Base-by-base conservation (phyloP, 2,797 vertebrate genomes). In the Sebastes oblongus region DNA sequence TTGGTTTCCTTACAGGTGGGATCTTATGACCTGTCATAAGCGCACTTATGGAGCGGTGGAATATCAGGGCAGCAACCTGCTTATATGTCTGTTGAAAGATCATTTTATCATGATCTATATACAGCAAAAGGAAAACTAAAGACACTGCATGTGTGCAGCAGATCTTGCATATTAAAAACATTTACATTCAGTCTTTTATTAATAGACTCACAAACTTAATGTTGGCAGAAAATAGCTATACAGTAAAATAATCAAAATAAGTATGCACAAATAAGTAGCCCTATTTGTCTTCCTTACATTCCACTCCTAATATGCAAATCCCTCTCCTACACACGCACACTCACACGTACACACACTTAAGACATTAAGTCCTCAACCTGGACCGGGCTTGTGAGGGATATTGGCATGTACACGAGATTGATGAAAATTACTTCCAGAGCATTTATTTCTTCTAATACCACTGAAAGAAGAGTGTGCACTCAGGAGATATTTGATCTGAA, bases 401-500 rank as follows among this genome's bases (percentile, higher is more conserved):
- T 96, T 96, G 95, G 91, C 95, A 96, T 96, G 94, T 96, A 95
- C 91, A 95, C 77, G 93, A 97, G 96, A 97, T 95, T 96, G 96
- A 97, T 97, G 96, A 96, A 97, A 97, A 97, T 96, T 93, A 96
- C 95, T 96, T 97, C 93, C 93, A 95, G 96, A 96, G 95, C 95
- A 96, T 97, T 97, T 95, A 96, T 97, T 97, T 98, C 95, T 97
- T 92, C 95, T 96, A 97, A 97, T 96, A 97, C 93, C 91, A 93
- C 90, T 93, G 88, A 96, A 97, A 96, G 96, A 97, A 94, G 92
- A 94, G 88, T 94, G 95, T 95, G 95, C 95, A 95, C 96, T 97
- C 96, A 94, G 94, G 96, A 97, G 97, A 98, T 96, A 98, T 97
- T 97, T 98, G 97, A 98, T 98, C 97, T 97, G 97, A 98, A 98